These are phyloP conservation scores for Nothocercus julius DNA, from an alignment of 2,113 vertebrate species.

Conservation along the genomic window DNA sequence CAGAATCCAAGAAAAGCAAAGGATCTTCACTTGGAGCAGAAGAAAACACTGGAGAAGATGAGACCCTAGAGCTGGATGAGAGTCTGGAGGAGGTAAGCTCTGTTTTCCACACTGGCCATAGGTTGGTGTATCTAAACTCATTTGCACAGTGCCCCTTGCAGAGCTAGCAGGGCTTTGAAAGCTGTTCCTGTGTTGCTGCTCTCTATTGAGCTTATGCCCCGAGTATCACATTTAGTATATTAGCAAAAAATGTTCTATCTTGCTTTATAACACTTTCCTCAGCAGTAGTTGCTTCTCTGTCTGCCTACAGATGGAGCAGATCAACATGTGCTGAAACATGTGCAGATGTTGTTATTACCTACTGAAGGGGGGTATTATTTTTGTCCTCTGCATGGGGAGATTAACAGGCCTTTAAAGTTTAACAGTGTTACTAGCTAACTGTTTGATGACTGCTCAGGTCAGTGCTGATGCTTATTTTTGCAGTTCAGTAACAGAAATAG, in stretches of 20 bases:
- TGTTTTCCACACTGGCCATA: background rate
- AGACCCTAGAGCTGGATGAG: constrained; percentile 72
- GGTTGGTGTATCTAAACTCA: background rate
- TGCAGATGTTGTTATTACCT: background rate
- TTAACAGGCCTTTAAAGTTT: background rate
- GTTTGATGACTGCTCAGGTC: background rate
- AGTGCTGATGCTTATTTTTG: background rate
- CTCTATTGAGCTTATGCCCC: background rate
- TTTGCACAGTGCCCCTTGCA: background rate
- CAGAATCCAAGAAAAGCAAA: constrained; percentile 87
- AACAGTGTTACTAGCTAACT: background rate
- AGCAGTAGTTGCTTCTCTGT: background rate
- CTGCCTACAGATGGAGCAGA: background rate
- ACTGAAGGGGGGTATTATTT: background rate
- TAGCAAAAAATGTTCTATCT: background rate
- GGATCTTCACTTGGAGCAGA: constrained; percentile 44
- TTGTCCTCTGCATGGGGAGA: background rate
- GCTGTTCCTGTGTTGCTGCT: background rate
- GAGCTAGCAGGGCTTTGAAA: background rate
- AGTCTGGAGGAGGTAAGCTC: constrained; percentile 83
- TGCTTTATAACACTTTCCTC: background rate
- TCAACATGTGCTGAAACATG: background rate
- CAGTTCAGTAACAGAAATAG: background rate
- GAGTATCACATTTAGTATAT: background rate
- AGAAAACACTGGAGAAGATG: constrained; percentile 56